A percentile compares a stretch with the other conserved stretches of the same genome.
Evolutionary conservation across 2,113 vertebrate species (phyloP).

Genomic region (mouse (Mus musculus)): GRCm39 chr8:100877501-100878000

Average conservation of each 20-base stretch:
- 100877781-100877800: background rate
- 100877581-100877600: background rate
- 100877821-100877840: background rate
- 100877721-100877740: background rate
- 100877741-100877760: background rate
- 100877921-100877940: background rate
- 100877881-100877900: background rate
- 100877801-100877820: background rate
- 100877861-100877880: background rate
- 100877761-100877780: background rate
- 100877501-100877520: background rate
- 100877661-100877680: background rate
- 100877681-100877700: too few relatives aligned
- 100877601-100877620: background rate
- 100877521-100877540: background rate
- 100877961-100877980: background rate
- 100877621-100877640: background rate
- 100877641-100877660: background rate
- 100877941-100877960: background rate
- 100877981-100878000: background rate
- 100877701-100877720: too few relatives aligned
- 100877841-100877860: background rate
- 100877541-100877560: background rate
- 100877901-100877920: background rate
- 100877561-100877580: background rate